A percentile compares a stretch with the other conserved stretches of the same genome.
Conservation (phyloP, 2,797 vertebrate species). For the Sebastes wilsoni region DNA sequence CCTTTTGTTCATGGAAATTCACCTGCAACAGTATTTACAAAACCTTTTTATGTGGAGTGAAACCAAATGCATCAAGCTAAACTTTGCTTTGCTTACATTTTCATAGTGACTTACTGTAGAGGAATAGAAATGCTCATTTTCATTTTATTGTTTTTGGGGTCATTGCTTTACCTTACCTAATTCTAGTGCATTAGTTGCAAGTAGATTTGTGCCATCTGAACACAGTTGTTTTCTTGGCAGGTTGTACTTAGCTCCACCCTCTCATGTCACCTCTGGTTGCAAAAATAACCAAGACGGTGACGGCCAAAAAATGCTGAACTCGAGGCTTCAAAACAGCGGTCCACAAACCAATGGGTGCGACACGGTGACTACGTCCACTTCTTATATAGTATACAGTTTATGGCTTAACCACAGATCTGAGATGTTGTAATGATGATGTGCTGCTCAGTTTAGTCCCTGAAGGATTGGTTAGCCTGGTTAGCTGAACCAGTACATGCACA, state of each 20-base stretch:
- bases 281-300: too few species aligned
- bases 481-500: not conserved
- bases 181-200: not conserved
- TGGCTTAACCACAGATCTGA: not conserved
- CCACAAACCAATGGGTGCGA: too few species aligned
- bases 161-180: not conserved
- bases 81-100: not conserved
- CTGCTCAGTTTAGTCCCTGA: not conserved
- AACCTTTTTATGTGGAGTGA: slow-evolving; percentile 19
- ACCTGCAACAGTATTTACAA: slow-evolving; percentile 31
- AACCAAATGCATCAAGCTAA: slow-evolving; percentile 10
- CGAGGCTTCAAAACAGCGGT: too few species aligned
- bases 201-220: not conserved
- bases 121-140: not conserved
- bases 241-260: too few species aligned
- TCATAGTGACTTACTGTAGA: not conserved
- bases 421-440: not conserved
- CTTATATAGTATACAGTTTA: not conserved
- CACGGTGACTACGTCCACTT: too few species aligned
- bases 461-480: not conserved
- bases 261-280: too few species aligned
- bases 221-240: not conserved
- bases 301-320: too few species aligned
- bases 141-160: not conserved
- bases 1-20: slow-evolving; percentile 45